Evolutionary conservation across 2,113 vertebrate species (phyloP).

Genomic region (Podilymbus podiceps): DNA sequence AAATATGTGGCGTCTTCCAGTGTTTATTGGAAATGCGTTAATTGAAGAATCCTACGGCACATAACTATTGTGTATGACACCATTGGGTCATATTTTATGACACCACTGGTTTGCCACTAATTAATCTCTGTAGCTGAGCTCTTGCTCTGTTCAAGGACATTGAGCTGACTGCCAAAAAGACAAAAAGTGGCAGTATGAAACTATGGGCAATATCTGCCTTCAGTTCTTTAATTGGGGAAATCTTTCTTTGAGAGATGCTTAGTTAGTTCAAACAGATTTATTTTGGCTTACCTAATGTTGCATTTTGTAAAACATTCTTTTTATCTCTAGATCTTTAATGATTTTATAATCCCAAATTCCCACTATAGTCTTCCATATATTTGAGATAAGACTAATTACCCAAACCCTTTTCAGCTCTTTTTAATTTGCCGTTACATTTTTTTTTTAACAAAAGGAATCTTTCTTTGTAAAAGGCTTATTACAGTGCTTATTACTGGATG

Average conservation of each 20-base stretch:
- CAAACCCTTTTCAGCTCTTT: background rate
- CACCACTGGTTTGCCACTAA: background rate
- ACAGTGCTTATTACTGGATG: background rate
- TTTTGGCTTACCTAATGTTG: background rate
- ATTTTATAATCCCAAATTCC: background rate
- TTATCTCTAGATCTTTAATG: background rate
- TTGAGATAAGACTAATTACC: background rate
- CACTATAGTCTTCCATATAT: background rate
- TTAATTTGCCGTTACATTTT: background rate
- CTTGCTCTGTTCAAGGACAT: background rate
- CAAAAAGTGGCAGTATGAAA: background rate
- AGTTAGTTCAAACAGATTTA: background rate
- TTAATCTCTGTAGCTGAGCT: background rate
- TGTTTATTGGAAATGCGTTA: background rate
- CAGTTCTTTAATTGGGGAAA: rapidly evolving
- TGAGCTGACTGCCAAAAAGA: background rate
- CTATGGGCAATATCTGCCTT: background rate
- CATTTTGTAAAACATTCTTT: background rate
- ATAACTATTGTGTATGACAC: background rate
- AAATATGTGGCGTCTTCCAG: background rate
- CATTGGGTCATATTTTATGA: background rate
- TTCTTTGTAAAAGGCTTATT: background rate
- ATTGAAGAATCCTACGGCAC: background rate
- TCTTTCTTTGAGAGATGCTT: background rate
- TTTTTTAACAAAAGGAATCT: background rate